A percentile compares a stretch with the other conserved stretches of the same genome.
Conservation (phyloP, 2,888 invertebrate species). For the Spisula solida region DNA sequence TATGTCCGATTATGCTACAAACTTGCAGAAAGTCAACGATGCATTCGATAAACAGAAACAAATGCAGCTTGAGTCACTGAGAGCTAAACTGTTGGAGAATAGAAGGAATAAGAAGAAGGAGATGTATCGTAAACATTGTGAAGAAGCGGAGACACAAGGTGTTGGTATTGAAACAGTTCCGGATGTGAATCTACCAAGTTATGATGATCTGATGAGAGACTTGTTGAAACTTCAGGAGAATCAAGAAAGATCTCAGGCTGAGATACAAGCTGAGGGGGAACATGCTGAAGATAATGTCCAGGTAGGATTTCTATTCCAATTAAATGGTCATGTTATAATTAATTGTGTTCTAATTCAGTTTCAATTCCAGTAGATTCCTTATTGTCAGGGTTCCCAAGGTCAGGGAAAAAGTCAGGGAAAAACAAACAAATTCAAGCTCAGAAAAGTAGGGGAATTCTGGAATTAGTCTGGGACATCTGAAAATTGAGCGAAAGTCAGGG, state of each 20-base stretch:
- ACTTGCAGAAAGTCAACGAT: conserved; percentile 82
- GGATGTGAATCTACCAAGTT: conserved; percentile 75
- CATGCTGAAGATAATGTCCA: conserved; percentile 65
- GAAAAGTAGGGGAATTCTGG: no score
- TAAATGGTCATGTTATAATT: no score
- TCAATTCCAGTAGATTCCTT: no score
- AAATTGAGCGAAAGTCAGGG: no score
- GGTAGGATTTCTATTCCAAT: conserved; percentile 23
- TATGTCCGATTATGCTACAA: conserved; percentile 82
- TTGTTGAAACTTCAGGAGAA: conserved; percentile 78
- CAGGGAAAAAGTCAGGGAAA: no score
- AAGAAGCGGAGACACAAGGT: conserved; percentile 82
- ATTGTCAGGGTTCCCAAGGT: no score
- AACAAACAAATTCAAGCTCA: no score
- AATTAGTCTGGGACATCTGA: no score
- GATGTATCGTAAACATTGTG: conserved; percentile 81
- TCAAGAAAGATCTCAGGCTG: conserved; percentile 82
- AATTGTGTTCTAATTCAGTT: no score
- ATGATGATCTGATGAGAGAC: conserved; percentile 82
- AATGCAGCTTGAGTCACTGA: conserved; percentile 79
- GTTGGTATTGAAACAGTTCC: conserved; percentile 83
- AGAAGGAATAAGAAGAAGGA: conserved; percentile 84
- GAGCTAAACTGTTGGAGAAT: conserved; percentile 80
- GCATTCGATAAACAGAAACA: conserved; percentile 85
- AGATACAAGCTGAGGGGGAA: conserved; percentile 76